Evolutionary conservation across 2,113 vertebrate species (phyloP), one percentile per base, ranked within the genome.

Genomic region (Hemiprocne comata): DNA sequence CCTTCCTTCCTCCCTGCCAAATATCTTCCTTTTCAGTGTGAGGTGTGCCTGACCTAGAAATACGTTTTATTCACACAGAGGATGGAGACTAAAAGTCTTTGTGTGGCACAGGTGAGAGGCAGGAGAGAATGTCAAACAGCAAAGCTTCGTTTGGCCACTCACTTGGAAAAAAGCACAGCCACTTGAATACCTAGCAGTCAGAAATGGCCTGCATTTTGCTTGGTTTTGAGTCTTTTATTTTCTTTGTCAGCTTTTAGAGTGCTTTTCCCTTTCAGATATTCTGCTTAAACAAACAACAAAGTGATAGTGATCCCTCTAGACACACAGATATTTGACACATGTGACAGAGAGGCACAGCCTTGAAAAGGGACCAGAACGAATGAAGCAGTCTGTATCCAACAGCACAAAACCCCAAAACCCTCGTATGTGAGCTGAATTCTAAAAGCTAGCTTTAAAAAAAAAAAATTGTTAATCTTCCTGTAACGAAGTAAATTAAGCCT

Each of bases 11-110:
- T 54, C 28, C 44, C 42, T 78, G 23, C 13, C 48, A 72, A 50
- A 60, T 40, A n/a, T 81, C 44, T 82, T 54, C 17, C 21, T 81
- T 84, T 84, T 61, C 75, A 71, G 10, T 11, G 18, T 44, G 60
- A 88, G 69, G 21, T 78, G 31, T 61, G 10, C 48, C 53, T 96
- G 88, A 90, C 83, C 79, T 86, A 93, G 61, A 96, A 84, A 88
- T 17, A 69, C 2, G 1, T 67, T 77, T 74, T 80, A 65, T 64
- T 94, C 58, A 46, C 48, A 60, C 16, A 71, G 36, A 77, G 16
- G 13, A 80, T 23, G 21, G 42, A 88, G 34, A 76, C 69, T 44
- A 24, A 55, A 76, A 88, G 57, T 84, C 79, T 91, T 93, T 95
- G 55, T 93, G 53, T 36, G 57, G 55, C 55, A 50, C 33, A 88